Evolutionary conservation across 2,888 invertebrate species (phyloP).

Genomic region (Adelphocoris suturalis): DNA sequence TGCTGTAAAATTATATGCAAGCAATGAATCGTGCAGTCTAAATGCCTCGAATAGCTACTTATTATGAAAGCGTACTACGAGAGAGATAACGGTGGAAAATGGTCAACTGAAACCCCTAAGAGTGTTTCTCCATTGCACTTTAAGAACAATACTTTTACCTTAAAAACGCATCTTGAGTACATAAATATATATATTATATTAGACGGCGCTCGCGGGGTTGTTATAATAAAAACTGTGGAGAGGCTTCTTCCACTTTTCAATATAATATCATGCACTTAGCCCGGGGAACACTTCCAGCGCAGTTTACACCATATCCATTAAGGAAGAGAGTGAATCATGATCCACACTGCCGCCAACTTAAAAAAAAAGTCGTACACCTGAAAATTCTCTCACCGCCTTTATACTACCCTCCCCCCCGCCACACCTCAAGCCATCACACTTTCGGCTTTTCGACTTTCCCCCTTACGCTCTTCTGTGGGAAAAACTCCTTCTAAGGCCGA

Average conservation of each 20-base stretch:
- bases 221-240: too few species aligned
- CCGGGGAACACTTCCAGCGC: slow-evolving; percentile 18
- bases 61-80: too few species aligned
- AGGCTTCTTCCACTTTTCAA: slow-evolving; percentile 41
- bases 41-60: too few species aligned
- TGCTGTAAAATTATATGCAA: too few species aligned
- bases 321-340: slow-evolving; percentile 51
- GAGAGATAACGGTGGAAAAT: too few species aligned
- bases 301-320: slow-evolving; percentile 51
- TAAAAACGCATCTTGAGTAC: too few species aligned
- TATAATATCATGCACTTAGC: slow-evolving; percentile 44
- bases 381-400: slow-evolving; percentile 15
- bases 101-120: too few species aligned
- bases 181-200: too few species aligned
- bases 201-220: too few species aligned
- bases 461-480: slow-evolving; percentile 2
- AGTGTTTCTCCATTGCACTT: too few species aligned
- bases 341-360: not conserved
- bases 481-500: slow-evolving; percentile 65
- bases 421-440: not conserved
- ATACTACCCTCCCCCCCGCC: not conserved
- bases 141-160: too few species aligned
- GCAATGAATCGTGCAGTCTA: too few species aligned
- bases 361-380: slow-evolving; percentile 30
- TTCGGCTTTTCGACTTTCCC: slow-evolving; percentile 40